Evolutionary conservation across 2,888 invertebrate species (phyloP).

Genomic region (Coleophora flavipennella): DNA sequence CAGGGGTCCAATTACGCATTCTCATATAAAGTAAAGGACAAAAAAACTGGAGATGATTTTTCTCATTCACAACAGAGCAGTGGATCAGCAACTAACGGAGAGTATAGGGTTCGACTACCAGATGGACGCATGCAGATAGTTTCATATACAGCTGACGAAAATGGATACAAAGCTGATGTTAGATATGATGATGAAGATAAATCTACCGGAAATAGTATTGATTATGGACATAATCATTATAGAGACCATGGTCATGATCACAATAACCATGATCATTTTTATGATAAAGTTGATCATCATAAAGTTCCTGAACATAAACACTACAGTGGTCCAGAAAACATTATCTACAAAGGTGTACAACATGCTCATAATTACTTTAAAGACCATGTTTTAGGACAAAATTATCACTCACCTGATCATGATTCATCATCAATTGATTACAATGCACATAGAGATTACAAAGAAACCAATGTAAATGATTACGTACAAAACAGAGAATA

Average conservation of each 20-base stretch:
- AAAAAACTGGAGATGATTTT: slow-evolving; percentile 77
- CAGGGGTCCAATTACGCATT: slow-evolving; percentile 76
- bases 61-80: slow-evolving; percentile 76
- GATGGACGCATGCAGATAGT: slow-evolving; percentile 78
- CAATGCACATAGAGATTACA: too few relatives aligned
- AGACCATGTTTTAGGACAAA: neutral
- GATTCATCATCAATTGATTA: too few relatives aligned
- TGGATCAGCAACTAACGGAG: slow-evolving; percentile 76
- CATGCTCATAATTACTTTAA: slow-evolving; percentile 15
- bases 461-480: neutral
- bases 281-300: slow-evolving; percentile 12
- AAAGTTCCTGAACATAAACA: neutral
- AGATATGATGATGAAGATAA: slow-evolving; percentile 67
- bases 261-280: slow-evolving; percentile 14
- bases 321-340: neutral
- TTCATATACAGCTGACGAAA: slow-evolving; percentile 77
- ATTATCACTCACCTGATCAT: too few relatives aligned
- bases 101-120: slow-evolving; percentile 78
- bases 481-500: slow-evolving; percentile 12
- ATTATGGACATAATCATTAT: slow-evolving; percentile 17
- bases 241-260: slow-evolving; percentile 17
- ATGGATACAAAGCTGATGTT: slow-evolving; percentile 78
- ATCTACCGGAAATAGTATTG: slow-evolving; percentile 22
- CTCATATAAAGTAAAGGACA: slow-evolving; percentile 76
- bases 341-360: slow-evolving; percentile 12